phyloP scores from a whole-genome alignment of 2,113 vertebrate species.

The Suncus etruscus region DNA sequence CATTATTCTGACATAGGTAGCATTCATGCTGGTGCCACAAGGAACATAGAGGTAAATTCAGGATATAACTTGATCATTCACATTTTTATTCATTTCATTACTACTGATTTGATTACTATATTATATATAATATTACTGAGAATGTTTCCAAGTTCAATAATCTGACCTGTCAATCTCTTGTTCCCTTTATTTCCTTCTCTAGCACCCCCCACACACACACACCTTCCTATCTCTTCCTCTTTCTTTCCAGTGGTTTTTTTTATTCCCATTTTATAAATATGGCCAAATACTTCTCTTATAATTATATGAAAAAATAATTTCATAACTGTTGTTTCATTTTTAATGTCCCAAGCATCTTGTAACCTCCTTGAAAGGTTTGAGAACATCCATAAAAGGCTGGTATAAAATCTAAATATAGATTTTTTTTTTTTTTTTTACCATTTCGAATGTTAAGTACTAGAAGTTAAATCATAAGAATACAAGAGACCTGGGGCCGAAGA shows the following conservation, averaged over 20 bases:
- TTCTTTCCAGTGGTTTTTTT: constrained; percentile 30
- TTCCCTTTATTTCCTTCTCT: constrained; percentile 50
- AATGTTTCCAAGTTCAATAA: not conserved
- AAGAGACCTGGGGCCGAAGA: too few relatives aligned
- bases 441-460: too few relatives aligned
- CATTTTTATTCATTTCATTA: not conserved
- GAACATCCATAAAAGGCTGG: too few relatives aligned
- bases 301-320: not conserved
- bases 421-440: too few relatives aligned
- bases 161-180: constrained; percentile 46
- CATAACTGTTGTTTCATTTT: too few relatives aligned
- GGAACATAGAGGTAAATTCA: not conserved
- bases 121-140: not conserved
- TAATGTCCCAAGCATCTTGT: too few relatives aligned
- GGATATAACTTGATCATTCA: not conserved
- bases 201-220: too few relatives aligned
- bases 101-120: not conserved
- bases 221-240: not conserved
- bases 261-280: not conserved
- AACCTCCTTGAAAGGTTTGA: too few relatives aligned
- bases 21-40: not conserved
- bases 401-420: too few relatives aligned
- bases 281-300: not conserved
- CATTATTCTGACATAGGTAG: not conserved
- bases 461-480: too few relatives aligned